phyloP scores from a whole-genome alignment of 2,888 invertebrate species.

The Drosophila formosana region DNA sequence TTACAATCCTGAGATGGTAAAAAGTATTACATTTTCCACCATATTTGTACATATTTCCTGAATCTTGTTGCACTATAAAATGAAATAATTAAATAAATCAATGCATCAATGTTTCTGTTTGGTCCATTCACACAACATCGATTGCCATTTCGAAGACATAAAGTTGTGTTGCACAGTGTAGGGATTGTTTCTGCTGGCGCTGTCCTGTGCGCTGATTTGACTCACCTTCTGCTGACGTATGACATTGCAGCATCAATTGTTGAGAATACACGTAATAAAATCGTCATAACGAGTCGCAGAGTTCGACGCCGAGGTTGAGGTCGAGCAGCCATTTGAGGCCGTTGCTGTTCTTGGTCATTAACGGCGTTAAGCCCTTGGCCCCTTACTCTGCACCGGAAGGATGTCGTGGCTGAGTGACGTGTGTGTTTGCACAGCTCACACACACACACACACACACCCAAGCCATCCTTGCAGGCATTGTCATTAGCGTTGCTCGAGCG shows the following conservation, averaged over 20 bases:
- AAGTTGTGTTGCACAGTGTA: constrained; percentile 38
- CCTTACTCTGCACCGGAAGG: constrained; percentile 60
- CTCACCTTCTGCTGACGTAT: constrained; percentile 79
- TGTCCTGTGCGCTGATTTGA: constrained; percentile 59
- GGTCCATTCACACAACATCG: too few relatives aligned
- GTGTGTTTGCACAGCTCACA: constrained; percentile 68
- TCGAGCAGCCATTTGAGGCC: constrained; percentile 5
- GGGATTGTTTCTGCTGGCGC: constrained; percentile 37
- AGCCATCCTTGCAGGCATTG: constrained; percentile 64
- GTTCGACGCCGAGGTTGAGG: constrained; percentile 10
- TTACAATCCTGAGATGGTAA: too few relatives aligned
- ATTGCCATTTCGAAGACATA: background rate
- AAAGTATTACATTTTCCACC: too few relatives aligned
- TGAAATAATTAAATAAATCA: too few relatives aligned
- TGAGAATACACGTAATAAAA: constrained; percentile 72
- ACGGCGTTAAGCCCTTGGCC: constrained; percentile 69
- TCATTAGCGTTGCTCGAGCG: constrained; percentile 73
- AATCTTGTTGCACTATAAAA: too few relatives aligned
- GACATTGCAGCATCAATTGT: constrained; percentile 80
- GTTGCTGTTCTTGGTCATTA: constrained; percentile 72
- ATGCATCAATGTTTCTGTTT: too few relatives aligned
- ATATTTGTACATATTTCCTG: too few relatives aligned
- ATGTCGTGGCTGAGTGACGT: constrained; percentile 80
- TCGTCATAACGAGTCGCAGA: constrained; percentile 58
- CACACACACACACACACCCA: constrained; percentile 27